Base-by-base conservation (phyloP, 2,113 vertebrate species). In the human region DNA sequence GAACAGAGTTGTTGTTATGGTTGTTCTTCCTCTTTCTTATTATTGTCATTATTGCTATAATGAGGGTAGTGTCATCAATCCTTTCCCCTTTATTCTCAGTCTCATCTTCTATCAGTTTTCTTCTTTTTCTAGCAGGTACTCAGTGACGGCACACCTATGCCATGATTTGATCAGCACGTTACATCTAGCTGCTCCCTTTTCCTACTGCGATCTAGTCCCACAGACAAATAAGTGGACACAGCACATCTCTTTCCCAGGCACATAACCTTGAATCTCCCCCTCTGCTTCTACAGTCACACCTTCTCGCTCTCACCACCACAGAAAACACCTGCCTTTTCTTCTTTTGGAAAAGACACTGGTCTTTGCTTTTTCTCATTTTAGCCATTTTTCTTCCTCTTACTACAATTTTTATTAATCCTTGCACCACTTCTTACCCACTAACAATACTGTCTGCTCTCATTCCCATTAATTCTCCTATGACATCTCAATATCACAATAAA, bases 311-410 rank as follows among this genome's bases (percentile, higher is more conserved):
- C 5, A 23, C 43, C 22, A 11, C 50, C 43, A 35, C 59, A 73
- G 23, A 75, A 82, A 91, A 85, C 27, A 82, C 8, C 2, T 80
- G 17, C n/a, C n/a, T 80, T 12, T 32, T 45, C 38, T 43, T 59
- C 72, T 79, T 87, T 66, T 50, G 22, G 45, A 70, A 64, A 70
- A 66, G 32, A 81, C 30, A 57, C 6, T 85, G n/a, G 11, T 59
- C 25, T 93, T 93, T 66, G 32, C 35, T 84, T 95, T 96, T 90
- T 32, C 61, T 84, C 73, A 66, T 38, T 89, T 81, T n/a, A 59
- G 40, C 48, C 50, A 85, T 48, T 75, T 93, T 84, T 91, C 80
- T 80, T 85, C 25, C 5, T 8, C 45, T 55, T 64, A 30, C 13
- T 75, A 27, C 38, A 40, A 5, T 90, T 95, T 78, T 88, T 80